A percentile compares a stretch with the other conserved stretches of the same genome.
Conservation (phyloP, 2,797 vertebrate genomes). For the Sciurus vulgaris region DNA sequence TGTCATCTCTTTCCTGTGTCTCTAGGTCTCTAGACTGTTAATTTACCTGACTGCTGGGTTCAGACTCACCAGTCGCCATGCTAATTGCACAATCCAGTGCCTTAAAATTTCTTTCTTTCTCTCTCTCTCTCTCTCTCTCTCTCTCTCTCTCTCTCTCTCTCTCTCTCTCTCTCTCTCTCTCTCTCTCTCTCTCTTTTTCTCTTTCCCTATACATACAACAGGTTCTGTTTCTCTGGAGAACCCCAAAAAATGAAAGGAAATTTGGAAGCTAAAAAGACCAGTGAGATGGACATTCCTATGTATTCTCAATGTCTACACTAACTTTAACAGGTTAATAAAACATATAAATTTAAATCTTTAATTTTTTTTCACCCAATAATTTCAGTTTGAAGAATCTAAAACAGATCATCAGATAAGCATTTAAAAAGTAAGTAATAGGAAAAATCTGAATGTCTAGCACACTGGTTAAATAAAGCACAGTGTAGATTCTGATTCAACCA, state of each 20-base stretch:
- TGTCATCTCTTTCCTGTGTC: background rate
- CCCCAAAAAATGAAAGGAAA: background rate
- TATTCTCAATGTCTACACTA: background rate
- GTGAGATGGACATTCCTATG: background rate
- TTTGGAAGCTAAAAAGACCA: background rate
- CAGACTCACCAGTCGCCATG: background rate
- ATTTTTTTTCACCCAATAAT: background rate
- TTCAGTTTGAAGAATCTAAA: conserved; percentile 21
- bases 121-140: background rate
- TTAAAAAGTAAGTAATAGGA: background rate
- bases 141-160: background rate
- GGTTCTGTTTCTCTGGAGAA: background rate
- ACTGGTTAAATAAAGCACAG: conserved; percentile 26
- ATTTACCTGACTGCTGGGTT: too few relatives aligned
- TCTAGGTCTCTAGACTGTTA: background rate
- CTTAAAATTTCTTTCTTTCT: background rate
- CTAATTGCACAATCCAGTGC: background rate
- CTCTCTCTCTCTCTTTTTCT: background rate
- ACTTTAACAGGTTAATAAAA: conserved; percentile 21
- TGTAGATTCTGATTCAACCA: background rate
- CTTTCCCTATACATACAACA: background rate
- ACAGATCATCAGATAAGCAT: background rate
- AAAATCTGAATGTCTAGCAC: background rate
- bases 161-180: background rate
- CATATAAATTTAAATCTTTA: background rate